A percentile compares a stretch with the other conserved stretches of the same genome.
phyloP scores from a whole-genome alignment of 2,797 vertebrate genomes.

The Sitta carolinensis region DNA sequence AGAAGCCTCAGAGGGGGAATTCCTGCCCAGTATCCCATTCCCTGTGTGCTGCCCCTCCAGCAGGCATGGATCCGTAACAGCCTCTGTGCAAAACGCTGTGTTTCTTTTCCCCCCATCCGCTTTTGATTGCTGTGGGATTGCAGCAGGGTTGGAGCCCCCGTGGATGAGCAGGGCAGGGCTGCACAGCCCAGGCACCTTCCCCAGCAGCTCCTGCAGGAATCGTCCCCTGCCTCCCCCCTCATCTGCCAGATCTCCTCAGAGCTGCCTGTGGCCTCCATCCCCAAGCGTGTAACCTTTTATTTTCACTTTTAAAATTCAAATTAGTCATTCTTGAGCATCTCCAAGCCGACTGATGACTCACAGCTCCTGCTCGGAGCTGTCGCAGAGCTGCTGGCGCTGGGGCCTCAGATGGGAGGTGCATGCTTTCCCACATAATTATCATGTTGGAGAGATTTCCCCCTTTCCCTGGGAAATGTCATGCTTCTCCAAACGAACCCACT shows the following conservation, averaged over 20 bases:
- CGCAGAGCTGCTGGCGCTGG: background rate
- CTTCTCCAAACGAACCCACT: background rate
- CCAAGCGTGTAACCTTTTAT: background rate
- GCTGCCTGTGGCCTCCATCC: background rate
- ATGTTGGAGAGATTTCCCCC: background rate
- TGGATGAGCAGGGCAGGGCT: rapidly evolving
- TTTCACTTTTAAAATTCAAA: background rate
- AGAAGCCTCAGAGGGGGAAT: background rate
- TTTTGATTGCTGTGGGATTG: rapidly evolving
- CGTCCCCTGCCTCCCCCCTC: background rate
- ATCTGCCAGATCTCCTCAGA: background rate
- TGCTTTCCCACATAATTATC: background rate
- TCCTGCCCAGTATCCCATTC: background rate
- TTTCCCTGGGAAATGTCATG: background rate
- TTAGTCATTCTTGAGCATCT: slow-evolving; percentile 14
- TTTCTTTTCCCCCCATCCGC: rapidly evolving
- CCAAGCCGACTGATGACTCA: background rate
- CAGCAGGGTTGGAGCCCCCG: rapidly evolving
- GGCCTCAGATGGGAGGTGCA: background rate
- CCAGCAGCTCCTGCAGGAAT: background rate
- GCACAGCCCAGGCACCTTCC: background rate
- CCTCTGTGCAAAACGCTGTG: rapidly evolving
- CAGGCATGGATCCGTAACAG: rapidly evolving
- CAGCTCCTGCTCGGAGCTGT: background rate
- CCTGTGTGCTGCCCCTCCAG: background rate